Conservation (phyloP, 2,113 vertebrate species). For the Glaucidium brasilianum region DNA sequence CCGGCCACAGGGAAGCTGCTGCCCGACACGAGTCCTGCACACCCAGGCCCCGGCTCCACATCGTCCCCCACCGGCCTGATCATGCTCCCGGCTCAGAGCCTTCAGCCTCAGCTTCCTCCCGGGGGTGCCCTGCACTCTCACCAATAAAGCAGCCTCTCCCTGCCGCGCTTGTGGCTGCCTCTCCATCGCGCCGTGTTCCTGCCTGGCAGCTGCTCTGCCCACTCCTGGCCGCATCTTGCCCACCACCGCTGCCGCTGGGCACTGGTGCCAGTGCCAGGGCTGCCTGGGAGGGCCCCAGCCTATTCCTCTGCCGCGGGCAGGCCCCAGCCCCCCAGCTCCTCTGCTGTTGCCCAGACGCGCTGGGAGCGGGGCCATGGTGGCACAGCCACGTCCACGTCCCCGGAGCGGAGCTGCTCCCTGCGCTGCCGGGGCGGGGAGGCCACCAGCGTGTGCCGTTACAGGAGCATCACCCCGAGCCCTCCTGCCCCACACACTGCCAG, state of each 20-base stretch:
- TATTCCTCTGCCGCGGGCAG: neutral
- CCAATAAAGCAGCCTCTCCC: conserved; percentile 58
- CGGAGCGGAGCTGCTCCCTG: neutral
- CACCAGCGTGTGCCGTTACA: accelerated
- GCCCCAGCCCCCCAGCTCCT: neutral
- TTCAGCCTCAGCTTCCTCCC: conserved; percentile 15
- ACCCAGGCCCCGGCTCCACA: neutral
- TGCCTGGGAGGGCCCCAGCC: neutral
- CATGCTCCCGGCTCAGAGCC: neutral
- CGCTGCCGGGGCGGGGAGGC: neutral
- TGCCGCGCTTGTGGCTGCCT: accelerated
- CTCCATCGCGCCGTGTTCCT: neutral
- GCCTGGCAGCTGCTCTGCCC: accelerated
- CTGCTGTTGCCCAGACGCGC: neutral
- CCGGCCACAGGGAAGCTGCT: conserved; percentile 3
- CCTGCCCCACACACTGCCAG: neutral
- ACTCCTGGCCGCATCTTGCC: neutral
- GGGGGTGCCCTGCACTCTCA: neutral
- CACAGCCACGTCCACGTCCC: accelerated
- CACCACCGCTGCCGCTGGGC: neutral
- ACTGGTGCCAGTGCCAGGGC: too few species aligned
- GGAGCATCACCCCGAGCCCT: neutral
- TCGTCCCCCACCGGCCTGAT: accelerated
- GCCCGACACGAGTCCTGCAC: neutral
- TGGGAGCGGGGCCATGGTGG: accelerated